Conservation (phyloP, 2,888 invertebrate genomes). For the Thymelicus sylvestris region DNA sequence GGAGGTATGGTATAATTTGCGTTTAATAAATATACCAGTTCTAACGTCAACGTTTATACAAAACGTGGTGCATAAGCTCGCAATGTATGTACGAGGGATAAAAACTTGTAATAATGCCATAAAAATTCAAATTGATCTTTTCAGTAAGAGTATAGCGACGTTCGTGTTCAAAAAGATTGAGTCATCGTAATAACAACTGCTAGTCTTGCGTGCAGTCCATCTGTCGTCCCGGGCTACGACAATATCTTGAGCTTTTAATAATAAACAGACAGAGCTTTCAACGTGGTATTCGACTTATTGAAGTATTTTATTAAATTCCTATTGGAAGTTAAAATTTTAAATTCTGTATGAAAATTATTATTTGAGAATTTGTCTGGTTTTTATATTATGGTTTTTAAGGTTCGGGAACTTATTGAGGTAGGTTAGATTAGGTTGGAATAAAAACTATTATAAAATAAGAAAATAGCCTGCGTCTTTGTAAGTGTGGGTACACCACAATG, state of each 20-base stretch:
- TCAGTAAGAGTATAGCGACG: slow-evolving; percentile 6
- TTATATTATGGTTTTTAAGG: no score
- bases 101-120: slow-evolving; percentile 4
- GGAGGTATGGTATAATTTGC: slow-evolving; percentile 48
- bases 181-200: slow-evolving; percentile 13
- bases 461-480: no score
- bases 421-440: no score
- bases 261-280: slow-evolving; percentile 11
- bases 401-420: no score
- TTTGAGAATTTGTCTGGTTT: no score
- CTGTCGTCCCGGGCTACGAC: slow-evolving; percentile 14
- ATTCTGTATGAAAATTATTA: neutral
- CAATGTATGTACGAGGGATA: neutral
- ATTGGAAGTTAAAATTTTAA: neutral
- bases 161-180: slow-evolving; percentile 25
- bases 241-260: slow-evolving; percentile 14
- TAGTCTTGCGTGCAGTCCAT: slow-evolving; percentile 18
- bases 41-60: slow-evolving; percentile 45
- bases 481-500: no score
- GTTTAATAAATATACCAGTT: slow-evolving; percentile 44
- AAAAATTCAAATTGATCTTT: slow-evolving; percentile 19
- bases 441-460: no score
- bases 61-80: neutral
- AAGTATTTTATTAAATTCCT: neutral
- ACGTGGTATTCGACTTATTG: neutral